phyloP scores from a whole-genome alignment of 53 echinoderm and acorn worm species.

The Stichopus horrens region DNA sequence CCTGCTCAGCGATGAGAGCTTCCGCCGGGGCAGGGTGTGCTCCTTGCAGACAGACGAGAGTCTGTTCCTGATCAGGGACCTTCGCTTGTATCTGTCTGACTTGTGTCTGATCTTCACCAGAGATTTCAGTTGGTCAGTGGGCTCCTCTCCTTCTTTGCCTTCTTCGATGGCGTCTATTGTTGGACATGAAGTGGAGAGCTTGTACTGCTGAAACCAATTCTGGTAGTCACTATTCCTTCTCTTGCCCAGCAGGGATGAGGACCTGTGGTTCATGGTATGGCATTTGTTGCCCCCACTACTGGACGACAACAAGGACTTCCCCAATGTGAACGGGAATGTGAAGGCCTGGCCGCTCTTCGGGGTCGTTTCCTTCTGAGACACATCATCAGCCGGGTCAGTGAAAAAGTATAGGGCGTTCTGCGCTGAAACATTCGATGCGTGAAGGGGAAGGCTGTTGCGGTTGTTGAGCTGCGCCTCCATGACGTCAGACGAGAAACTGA shows the following conservation, averaged over 20 bases:
- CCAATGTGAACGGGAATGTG: constrained; percentile 5
- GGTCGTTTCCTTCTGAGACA: neutral
- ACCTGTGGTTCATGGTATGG: constrained; percentile 13
- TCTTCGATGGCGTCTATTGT: constrained; percentile 27
- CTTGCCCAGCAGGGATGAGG: constrained; percentile 13
- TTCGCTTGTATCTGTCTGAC: neutral
- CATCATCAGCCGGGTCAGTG: constrained; percentile 4
- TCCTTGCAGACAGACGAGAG: neutral
- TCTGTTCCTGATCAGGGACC: constrained; percentile 7
- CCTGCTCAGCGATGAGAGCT: constrained; percentile 14
- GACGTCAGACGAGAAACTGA: neutral
- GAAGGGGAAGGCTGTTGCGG: constrained; percentile 20
- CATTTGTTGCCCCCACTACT: neutral
- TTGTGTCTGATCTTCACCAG: neutral
- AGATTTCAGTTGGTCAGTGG: neutral
- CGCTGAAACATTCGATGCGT: constrained; percentile 12
- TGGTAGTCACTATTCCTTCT: constrained; percentile 24
- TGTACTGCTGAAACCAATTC: constrained; percentile 34
- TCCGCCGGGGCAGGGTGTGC: neutral
- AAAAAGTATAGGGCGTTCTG: constrained; percentile 44
- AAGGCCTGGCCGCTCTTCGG: neutral
- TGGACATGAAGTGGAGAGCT: constrained; percentile 16
- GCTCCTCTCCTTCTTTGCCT: neutral
- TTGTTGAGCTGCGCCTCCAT: neutral
- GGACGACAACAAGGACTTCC: neutral